Evolutionary conservation across 1,140 invertebrate genomes (phyloP), one percentile per base, ranked within the genome.

Genomic region (Phenacoccus solenopsis): DNA sequence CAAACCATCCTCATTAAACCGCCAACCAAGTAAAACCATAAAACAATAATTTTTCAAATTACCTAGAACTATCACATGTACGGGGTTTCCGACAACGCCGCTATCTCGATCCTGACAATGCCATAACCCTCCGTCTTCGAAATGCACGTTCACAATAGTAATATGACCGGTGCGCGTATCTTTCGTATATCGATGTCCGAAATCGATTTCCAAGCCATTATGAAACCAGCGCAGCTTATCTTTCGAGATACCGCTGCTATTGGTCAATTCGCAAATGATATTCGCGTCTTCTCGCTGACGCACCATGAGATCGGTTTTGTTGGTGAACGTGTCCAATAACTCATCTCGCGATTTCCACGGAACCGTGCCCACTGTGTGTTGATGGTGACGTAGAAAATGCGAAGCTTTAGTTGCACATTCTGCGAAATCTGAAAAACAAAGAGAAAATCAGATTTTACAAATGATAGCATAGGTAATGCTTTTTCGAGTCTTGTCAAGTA

Each of bases 101-200:
- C 82, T 82, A 75, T 86, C 83, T 73, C 86, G 84, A 7, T 86
- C 80, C 71, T 83, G 84, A 75, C 86, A 88, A 71, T 82, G 82
- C 86, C 86, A 88, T 73, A 83, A 81, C 68, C 86, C 86, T 72
- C 87, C 85, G 73, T 88, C 86, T 74, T 87, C 86, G 22, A 87
- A 79, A 74, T 85, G 80, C 12, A 86, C 85, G 76, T 86, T 87
- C 72, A 84, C 84, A 72, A 88, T 87, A 72, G 84, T 82, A 72
- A 88, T 78, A 71, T 83, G 83, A 0, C 84, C 85, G 59, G 81
- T 83, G 71, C 81, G 79, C 3, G 79, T 78, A 71, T 83, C 81
- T n/a, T 80, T 77, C 20, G 79, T 79, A 70, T 82, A 82, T 57
- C 82, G 76, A 69, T 82, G 81, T 21, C 81, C 81, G 1, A 81